Evolutionary conservation across 2,888 invertebrate genomes (phyloP), one percentile per base, ranked within the genome.

Genomic region (Xestia ashworthii): DNA sequence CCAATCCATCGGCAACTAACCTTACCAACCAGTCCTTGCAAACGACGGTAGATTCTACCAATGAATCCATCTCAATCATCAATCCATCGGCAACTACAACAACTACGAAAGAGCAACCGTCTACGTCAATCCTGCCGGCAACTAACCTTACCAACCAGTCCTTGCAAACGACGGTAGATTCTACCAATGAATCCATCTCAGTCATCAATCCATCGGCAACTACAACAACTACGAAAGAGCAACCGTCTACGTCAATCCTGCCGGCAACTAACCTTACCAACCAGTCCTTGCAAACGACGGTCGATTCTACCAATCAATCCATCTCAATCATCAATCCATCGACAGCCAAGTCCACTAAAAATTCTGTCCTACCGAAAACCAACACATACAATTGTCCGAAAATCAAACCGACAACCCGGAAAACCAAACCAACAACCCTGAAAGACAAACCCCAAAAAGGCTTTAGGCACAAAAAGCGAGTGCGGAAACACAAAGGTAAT

Each of bases 401-500:
- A 65, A 32, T 12, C 6, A 50, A 14, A 60, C 5, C 41, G n/a
- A 53, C 64, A 2, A 53, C 32, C 11, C 48, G 19, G 8, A 62
- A 8, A 50, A 60, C 9, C 41, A 19, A 53, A 60, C 9, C 41
- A 19, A 53, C 64, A 2, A 53, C 32, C 11, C 48, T n/a, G 8
- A 62, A 8, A 50, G 32, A 55, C 1, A 67, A 73, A 68, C 46
- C 14, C 16, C n/a, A 16, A 44, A 67, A 67, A 41, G 60, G 25
- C 4, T 6, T 64, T 50, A 8, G 32, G 14, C n/a, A 19, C 14
- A 71, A 5, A 62, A 83, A 12, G 16, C 71, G 41, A 65, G 12
- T 5, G 11, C 14, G 46, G 32, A 38, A 62, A 50, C 50, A n/a
- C 62, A 82, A 71, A 85, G 86, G 83, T 83, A 32, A 71, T 41